These are phyloP conservation scores for Hafferia zeledoni DNA, from an alignment of 2,797 vertebrate species.

Conservation along the genomic window DNA sequence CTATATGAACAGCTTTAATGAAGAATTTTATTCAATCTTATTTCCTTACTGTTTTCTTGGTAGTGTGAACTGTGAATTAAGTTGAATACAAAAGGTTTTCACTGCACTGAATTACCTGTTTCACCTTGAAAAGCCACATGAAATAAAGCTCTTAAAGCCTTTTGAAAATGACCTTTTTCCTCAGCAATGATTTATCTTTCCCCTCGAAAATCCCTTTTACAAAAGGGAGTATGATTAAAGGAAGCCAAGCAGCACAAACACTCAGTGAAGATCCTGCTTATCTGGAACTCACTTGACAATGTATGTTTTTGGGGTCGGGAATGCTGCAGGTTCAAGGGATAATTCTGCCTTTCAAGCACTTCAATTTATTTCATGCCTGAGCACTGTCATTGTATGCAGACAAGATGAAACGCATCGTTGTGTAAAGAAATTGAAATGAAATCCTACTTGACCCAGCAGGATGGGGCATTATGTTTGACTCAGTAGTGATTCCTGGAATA, in stretches of 20 bases:
- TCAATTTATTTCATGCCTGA: slow-evolving; percentile 93
- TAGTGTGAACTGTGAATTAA: slow-evolving; percentile 76
- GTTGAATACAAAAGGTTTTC: slow-evolving; percentile 78
- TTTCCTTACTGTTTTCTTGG: slow-evolving; percentile 67
- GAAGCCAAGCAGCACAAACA: slow-evolving; percentile 83
- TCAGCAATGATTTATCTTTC: slow-evolving; percentile 92
- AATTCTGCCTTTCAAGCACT: slow-evolving; percentile 93
- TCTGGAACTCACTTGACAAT: slow-evolving; percentile 82
- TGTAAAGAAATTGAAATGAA: slow-evolving; percentile 99
- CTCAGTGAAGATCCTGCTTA: slow-evolving; percentile 83
- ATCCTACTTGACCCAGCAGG: slow-evolving; percentile 93
- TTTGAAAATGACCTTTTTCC: slow-evolving; percentile 89
- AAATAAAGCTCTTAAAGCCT: slow-evolving; percentile 86
- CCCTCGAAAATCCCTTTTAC: slow-evolving; percentile 84
- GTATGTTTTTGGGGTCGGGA: slow-evolving; percentile 84
- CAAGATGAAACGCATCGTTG: slow-evolving; percentile 94
- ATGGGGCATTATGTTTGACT: slow-evolving; percentile 92
- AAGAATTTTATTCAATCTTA: slow-evolving; percentile 68
- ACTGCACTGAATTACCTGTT: slow-evolving; percentile 79
- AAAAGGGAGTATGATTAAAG: slow-evolving; percentile 82
- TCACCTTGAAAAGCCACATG: slow-evolving; percentile 82
- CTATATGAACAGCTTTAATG: slow-evolving; percentile 48
- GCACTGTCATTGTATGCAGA: slow-evolving; percentile 87
- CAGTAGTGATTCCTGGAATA: slow-evolving; percentile 92
- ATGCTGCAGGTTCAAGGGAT: slow-evolving; percentile 89